A percentile compares a stretch with the other conserved stretches of the same genome.
phyloP scores from a whole-genome alignment of 2,113 vertebrate genomes.

The Ochotona princeps region DNA sequence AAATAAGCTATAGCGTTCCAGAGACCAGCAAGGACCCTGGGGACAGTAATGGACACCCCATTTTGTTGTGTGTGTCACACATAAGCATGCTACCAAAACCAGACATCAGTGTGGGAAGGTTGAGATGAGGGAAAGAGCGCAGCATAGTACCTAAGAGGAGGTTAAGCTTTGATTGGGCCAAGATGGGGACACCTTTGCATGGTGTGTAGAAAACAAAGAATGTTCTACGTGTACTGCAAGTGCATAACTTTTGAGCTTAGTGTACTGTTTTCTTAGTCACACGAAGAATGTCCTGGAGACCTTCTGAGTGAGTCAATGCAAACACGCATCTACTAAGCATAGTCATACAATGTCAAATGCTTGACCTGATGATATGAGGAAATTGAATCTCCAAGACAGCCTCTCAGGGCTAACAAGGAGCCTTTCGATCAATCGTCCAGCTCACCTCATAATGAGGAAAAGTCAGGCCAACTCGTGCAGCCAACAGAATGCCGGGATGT shows the following conservation, averaged over 20 bases:
- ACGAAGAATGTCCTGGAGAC: not conserved
- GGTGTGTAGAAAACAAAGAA: not conserved
- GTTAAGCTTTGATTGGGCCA: not conserved
- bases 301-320: not conserved
- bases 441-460: not conserved
- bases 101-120: not conserved
- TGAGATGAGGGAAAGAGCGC: not conserved
- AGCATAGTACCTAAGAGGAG: not conserved
- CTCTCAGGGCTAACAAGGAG: not conserved
- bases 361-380: not conserved
- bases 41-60: not conserved
- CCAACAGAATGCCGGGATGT: not conserved
- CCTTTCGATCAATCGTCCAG: not conserved
- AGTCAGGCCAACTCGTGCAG: not conserved
- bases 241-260: not conserved
- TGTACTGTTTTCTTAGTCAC: not conserved
- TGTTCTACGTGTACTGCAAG: not conserved
- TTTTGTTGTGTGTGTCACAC: not conserved
- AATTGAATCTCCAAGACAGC: not conserved
- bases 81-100: not conserved
- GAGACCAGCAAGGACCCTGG: not conserved
- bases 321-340: not conserved
- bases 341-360: not conserved
- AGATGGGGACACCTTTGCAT: not conserved
- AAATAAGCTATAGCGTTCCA: not conserved